phyloP scores from a whole-genome alignment of 2,797 vertebrate genomes.

The Paramormyrops hopkinsi region DNA sequence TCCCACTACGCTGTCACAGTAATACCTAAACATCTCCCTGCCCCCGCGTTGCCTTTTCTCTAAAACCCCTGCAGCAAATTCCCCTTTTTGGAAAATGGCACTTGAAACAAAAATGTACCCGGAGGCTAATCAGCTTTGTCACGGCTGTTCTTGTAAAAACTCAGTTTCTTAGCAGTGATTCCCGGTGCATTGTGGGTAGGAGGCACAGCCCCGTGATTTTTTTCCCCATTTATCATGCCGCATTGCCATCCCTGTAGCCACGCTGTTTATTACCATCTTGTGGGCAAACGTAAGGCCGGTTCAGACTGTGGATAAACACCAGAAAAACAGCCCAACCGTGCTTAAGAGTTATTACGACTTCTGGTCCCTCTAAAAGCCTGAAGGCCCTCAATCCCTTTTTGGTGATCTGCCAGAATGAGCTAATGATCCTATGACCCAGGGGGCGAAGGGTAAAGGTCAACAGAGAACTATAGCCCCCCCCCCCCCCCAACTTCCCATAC shows the following conservation, averaged over 20 bases:
- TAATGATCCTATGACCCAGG: constrained; percentile 27
- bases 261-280: constrained; percentile 18
- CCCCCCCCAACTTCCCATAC: constrained; percentile 25
- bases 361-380: constrained; percentile 7
- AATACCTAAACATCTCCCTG: background rate
- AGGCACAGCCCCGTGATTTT: background rate
- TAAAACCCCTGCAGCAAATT: background rate
- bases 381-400: constrained; percentile 3
- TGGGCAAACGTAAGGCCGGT: constrained; percentile 19
- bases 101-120: background rate
- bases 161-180: background rate
- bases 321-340: constrained; percentile 26
- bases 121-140: background rate
- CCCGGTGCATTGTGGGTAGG: background rate
- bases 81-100: background rate
- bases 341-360: background rate
- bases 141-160: background rate
- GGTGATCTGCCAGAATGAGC: constrained; percentile 11
- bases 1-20: background rate
- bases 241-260: constrained; percentile 15
- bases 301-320: constrained; percentile 18
- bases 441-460: constrained; percentile 39
- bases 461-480: constrained; percentile 36
- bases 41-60: background rate
- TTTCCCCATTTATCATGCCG: background rate